These are phyloP conservation scores for Drosophila maculinotata DNA, from an alignment of 2,888 invertebrate species.

Conservation along the genomic window DNA sequence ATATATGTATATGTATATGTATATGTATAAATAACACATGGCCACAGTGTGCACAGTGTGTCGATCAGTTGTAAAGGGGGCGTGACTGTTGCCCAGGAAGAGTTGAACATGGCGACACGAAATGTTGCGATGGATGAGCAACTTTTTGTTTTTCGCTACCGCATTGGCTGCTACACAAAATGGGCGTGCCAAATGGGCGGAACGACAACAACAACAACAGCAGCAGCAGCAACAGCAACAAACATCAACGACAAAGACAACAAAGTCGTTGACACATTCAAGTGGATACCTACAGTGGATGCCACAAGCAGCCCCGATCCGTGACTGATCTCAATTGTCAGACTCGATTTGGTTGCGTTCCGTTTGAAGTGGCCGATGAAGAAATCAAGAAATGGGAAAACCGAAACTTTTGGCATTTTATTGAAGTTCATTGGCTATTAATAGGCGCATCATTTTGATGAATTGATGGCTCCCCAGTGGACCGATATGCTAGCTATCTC, in stretches of 20 bases:
- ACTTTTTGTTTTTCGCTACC: slow-evolving; percentile 57
- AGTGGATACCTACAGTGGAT: slow-evolving; percentile 16
- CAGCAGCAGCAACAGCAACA: slow-evolving; percentile 15
- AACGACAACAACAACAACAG: slow-evolving; percentile 11
- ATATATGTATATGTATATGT: slow-evolving; percentile 5
- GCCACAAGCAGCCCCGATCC: slow-evolving; percentile 14
- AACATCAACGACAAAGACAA: slow-evolving; percentile 26
- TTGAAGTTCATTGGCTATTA: slow-evolving; percentile 69
- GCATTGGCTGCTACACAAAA: slow-evolving; percentile 74
- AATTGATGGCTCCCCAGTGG: slow-evolving; percentile 81
- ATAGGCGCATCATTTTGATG: slow-evolving; percentile 74
- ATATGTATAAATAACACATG: slow-evolving; percentile 40
- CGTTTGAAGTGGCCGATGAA: slow-evolving; percentile 65
- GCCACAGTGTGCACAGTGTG: slow-evolving; percentile 24
- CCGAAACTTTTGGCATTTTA: slow-evolving; percentile 69
- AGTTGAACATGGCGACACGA: slow-evolving; percentile 64
- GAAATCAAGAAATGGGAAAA: slow-evolving; percentile 20
- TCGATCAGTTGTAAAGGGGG: slow-evolving; percentile 71
- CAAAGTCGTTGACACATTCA: slow-evolving; percentile 69
- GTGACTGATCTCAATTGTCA: slow-evolving; percentile 56
- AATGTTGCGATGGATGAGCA: slow-evolving; percentile 55
- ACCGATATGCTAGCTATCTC: slow-evolving; percentile 15
- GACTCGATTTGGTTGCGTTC: slow-evolving; percentile 58
- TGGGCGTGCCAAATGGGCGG: slow-evolving; percentile 63
- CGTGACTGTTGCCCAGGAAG: slow-evolving; percentile 66